These are phyloP conservation scores for Epistrophe eligans DNA, from an alignment of 2,888 invertebrate genomes.

Conservation along the genomic window DNA sequence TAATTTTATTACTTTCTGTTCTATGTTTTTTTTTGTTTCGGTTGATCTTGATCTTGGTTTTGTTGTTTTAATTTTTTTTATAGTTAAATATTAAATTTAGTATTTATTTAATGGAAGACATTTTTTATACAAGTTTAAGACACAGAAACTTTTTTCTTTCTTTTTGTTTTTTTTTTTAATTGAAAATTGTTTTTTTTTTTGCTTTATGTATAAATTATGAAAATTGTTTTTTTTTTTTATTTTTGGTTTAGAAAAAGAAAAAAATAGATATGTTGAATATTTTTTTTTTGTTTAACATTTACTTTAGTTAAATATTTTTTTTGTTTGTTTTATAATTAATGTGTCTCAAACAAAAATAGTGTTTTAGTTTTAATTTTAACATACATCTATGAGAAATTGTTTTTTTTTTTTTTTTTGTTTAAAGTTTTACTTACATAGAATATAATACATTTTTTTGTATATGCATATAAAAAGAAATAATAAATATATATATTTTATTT, in stretches of 20 bases:
- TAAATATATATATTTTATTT: conserved; percentile 55
- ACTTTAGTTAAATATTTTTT: conserved; percentile 51
- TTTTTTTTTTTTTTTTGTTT: conserved; percentile 1
- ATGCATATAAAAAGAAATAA: conserved; percentile 72
- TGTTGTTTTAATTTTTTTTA: conserved; percentile 39
- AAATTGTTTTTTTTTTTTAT: conserved; percentile 47
- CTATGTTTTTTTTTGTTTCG: conserved; percentile 73
- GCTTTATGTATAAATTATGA: conserved; percentile 72
- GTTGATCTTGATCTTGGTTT: conserved; percentile 59
- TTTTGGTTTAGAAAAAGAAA: conserved; percentile 40
- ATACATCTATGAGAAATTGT: conserved; percentile 61
- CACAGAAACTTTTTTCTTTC: conserved; percentile 83
- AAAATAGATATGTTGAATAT: conserved; percentile 74
- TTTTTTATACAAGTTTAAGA: conserved; percentile 84
- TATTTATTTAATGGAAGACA: conserved; percentile 84
- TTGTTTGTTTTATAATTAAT: conserved; percentile 59
- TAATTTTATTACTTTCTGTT: conserved; percentile 45
- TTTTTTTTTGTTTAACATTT: conserved; percentile 71
- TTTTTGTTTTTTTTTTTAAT: conserved; percentile 68
- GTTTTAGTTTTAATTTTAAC: conserved; percentile 61
- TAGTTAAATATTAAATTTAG: conserved; percentile 77
- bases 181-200: conserved; percentile 58
- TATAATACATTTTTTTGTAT: conserved; percentile 73
- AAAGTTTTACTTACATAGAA: conserved; percentile 69
- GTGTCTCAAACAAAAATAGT: conserved; percentile 76